Evolutionary conservation across 2,113 vertebrate species (phyloP).

Genomic region (Corythaixoides concolor): DNA sequence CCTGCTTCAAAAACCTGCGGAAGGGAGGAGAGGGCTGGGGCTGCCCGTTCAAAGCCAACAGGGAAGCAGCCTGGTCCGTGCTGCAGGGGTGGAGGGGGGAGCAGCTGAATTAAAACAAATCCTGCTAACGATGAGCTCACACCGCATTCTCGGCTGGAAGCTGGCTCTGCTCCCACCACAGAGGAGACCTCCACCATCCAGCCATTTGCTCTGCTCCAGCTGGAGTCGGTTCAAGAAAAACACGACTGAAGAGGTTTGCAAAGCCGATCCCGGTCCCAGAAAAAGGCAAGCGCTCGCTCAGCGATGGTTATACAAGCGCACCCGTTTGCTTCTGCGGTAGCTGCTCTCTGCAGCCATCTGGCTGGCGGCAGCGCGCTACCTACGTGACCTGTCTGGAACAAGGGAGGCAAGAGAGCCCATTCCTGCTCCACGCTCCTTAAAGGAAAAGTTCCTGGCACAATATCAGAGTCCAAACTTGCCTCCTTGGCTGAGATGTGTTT

Average conservation of each 20-base stretch:
- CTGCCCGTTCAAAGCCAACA: background rate
- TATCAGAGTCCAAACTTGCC: background rate
- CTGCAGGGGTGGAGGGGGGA: background rate
- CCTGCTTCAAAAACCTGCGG: fast-evolving
- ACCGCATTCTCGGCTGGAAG: fast-evolving
- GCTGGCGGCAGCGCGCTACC: fast-evolving
- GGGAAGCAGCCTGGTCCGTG: background rate
- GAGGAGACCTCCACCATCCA: background rate
- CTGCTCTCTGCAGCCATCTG: background rate
- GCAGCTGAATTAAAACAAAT: background rate
- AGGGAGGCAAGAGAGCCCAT: background rate
- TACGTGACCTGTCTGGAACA: background rate
- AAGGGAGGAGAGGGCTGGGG: background rate
- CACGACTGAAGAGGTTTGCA: background rate
- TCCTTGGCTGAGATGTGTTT: too few species aligned
- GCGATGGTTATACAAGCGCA: background rate
- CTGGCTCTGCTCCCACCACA: background rate
- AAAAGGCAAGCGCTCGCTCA: fast-evolving
- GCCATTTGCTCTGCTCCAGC: background rate
- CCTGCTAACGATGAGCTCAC: background rate
- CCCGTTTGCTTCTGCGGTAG: background rate
- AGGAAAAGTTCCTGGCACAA: background rate
- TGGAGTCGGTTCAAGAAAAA: background rate
- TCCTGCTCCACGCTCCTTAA: background rate
- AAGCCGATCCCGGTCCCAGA: background rate